phyloP scores from a whole-genome alignment of 2,113 vertebrate genomes.

The Tyrannus savana region DNA sequence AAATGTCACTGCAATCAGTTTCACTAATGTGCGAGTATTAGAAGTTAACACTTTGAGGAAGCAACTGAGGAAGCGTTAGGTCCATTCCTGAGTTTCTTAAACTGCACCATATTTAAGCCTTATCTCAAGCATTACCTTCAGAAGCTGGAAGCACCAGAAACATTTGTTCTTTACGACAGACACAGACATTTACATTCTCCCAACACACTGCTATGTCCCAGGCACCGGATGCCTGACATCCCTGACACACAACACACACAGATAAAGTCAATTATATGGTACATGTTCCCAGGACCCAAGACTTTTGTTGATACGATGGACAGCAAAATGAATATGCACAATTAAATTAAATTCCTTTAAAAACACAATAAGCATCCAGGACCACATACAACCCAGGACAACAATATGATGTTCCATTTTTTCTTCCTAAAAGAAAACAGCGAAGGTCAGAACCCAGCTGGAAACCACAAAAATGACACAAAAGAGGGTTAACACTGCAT shows the following conservation, averaged over 20 bases:
- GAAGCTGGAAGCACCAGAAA: neutral
- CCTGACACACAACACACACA: neutral
- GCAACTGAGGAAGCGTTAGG: neutral
- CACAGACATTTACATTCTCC: neutral
- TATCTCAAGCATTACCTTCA: neutral
- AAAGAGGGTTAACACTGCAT: slow-evolving; percentile 36
- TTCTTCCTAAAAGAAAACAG: neutral
- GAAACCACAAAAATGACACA: slow-evolving; percentile 46
- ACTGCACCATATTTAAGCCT: neutral
- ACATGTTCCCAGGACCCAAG: neutral
- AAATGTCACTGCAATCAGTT: neutral
- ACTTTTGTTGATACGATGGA: neutral
- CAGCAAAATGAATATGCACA: neutral
- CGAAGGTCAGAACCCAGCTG: slow-evolving; percentile 38
- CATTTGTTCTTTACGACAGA: neutral
- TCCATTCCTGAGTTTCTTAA: neutral
- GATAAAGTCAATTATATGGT: neutral
- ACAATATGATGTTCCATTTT: neutral
- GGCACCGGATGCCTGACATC: neutral
- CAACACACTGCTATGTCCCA: neutral
- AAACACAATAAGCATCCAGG: neutral
- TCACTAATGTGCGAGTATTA: neutral
- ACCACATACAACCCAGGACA: neutral
- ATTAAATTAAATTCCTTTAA: neutral
- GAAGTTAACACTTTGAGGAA: neutral